Evolutionary conservation across 2,113 vertebrate genomes (phyloP), one percentile per base, ranked within the genome.

Genomic region (Grallaria varia): DNA sequence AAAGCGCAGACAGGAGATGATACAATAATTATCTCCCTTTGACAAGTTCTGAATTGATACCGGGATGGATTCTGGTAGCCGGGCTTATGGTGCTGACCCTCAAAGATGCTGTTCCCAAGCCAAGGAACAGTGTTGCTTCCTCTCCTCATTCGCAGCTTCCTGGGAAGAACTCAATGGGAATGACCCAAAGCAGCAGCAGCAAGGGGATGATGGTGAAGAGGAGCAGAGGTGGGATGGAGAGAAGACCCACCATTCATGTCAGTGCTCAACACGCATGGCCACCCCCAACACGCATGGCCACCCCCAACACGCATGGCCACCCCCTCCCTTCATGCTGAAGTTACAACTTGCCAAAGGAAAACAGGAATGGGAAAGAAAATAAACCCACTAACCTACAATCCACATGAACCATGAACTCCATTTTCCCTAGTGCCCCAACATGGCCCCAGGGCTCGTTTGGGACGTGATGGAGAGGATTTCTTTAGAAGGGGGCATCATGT

Each of bases 191-290:
- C 23, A 3, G 42, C 8, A 1, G 66, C 11, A 42, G 50, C 1
- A 1, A 47, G 18, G 24, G 14, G 24, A 35, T 12, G 39, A 59
- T 0, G 1, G n/a, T 0, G 2, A 64, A 20, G 50, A 21, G 16
- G 27, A 47, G 17, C n/a, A 44, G 63, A 66, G 13, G 35, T 14
- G 31, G 80, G 63, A 80, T 0, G 1, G 44, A 56, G 30, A 49
- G 14, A 8, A 39, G n/a, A 45, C 13, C 21, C 23, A 12, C 14
- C 1, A 15, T 19, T 8, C n/a, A 1, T 1, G 8, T 67, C 19
- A 12, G 64, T 3, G 42, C 49, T 67, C 58, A 22, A 15, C 24
- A 19, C 1, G 0, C 69, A 62, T 1, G 1, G 21, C 22, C 52
- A 33, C 3, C 24, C 53, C n/a, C 24, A n/a, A n/a, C n/a, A n/a